Conservation (phyloP, 2,888 invertebrate species). For the Diarsia mendica region DNA sequence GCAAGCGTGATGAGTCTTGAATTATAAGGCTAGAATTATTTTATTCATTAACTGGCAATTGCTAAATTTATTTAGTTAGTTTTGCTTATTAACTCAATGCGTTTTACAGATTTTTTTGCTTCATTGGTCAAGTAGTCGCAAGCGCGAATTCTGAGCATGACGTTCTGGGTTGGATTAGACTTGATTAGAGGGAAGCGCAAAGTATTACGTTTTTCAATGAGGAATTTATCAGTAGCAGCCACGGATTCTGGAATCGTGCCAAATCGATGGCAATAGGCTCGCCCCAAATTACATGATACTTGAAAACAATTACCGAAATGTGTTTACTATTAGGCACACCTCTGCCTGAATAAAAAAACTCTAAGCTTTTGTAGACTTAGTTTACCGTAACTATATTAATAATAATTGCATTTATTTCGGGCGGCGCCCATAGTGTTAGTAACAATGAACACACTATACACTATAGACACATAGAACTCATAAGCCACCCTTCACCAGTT, state of each 20-base stretch:
- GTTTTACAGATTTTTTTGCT: too few species aligned
- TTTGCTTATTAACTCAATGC: too few species aligned
- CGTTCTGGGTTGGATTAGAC: too few species aligned
- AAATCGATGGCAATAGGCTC: neutral
- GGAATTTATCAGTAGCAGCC: neutral
- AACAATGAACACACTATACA: too few species aligned
- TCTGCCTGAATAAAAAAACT: neutral
- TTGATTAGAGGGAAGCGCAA: too few species aligned
- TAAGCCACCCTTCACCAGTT: slow-evolving; percentile 1
- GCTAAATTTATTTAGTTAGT: too few species aligned
- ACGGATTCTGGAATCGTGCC: neutral
- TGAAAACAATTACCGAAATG: neutral
- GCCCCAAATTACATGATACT: neutral
- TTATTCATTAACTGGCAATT: too few species aligned
- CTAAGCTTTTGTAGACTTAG: neutral
- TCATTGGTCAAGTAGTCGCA: neutral
- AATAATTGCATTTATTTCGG: too few species aligned
- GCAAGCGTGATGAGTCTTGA: too few species aligned
- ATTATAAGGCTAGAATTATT: too few species aligned
- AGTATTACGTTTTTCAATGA: neutral
- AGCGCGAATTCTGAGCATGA: too few species aligned
- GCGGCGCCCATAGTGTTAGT: too few species aligned
- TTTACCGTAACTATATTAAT: neutral
- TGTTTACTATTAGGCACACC: neutral
- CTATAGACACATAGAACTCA: neutral